Conservation (phyloP, 2,113 vertebrate genomes). For the Smithornis capensis region DNA sequence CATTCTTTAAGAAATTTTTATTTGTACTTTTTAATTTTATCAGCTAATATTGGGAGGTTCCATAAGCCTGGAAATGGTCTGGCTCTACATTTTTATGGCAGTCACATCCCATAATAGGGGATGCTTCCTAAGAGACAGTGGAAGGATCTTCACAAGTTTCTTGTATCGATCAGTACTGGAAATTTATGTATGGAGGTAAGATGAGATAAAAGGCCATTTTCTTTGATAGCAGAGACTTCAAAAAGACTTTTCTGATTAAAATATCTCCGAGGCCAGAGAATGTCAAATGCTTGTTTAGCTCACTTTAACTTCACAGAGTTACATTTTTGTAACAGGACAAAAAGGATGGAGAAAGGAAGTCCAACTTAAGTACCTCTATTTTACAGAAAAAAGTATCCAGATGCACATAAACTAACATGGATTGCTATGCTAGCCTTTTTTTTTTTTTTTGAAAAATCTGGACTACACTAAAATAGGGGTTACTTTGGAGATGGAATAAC, state of each 20-base stretch:
- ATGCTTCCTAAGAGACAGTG: neutral
- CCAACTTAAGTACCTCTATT: neutral
- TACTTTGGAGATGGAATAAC: neutral
- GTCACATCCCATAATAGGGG: neutral
- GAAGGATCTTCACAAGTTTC: neutral
- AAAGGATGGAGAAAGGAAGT: neutral
- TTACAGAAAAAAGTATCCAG: neutral
- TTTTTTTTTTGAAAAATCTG: neutral
- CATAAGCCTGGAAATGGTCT: neutral
- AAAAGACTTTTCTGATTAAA: neutral
- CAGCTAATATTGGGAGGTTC: neutral
- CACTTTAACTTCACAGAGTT: neutral
- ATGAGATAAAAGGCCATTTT: neutral
- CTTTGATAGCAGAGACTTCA: neutral
- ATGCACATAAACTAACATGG: neutral
- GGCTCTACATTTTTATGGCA: neutral
- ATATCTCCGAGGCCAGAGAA: neutral
- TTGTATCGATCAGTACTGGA: neutral
- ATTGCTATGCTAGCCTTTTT: neutral
- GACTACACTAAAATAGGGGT: neutral
- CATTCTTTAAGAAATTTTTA: neutral
- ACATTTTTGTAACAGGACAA: neutral
- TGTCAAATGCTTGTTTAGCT: neutral
- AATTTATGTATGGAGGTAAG: neutral
- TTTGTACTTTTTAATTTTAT: neutral